Evolutionary conservation across 1,140 invertebrate species (phyloP), one percentile per base, ranked within the genome.

Genomic region (Drosophila kohkoa): DNA sequence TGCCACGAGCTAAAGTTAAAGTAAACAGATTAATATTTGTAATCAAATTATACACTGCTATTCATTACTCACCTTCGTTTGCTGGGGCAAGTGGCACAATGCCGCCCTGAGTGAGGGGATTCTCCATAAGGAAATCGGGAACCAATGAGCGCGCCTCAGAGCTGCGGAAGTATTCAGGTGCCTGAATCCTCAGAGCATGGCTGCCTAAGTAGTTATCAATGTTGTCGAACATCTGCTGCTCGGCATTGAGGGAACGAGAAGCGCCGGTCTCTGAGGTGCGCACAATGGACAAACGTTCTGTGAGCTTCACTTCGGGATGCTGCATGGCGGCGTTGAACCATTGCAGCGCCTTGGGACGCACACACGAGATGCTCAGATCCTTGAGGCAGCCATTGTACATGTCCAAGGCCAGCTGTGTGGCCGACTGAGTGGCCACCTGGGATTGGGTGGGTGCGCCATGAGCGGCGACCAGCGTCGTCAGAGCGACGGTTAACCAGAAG

Each of bases 341-440:
- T 51, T 94, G 93, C 69, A 97, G 89, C 11, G 96, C 94, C 92
- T 96, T 96, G 7, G 96, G 96, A 80, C 96, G 96, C 43, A 96
- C 95, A 92, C 96, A 97, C 58, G 93, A 93, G 54, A 94, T 92
- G 48, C 94, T 95, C 79, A 95, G 94, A 77, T 95, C 94, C 79
- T 94, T 94, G 10, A 96, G 82, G 81, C 95, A 96, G 91, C 94
- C 93, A 41, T 94, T 91, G 83, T 95, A 96, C 83, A 95, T 94
- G 75, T 95, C 95, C 60, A 92, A 92, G 8, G 94, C 92, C 79
- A 95, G 86, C 62, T 94, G 94, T 1, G 94, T 93, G 5, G 95
- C 95, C 25, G 94, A 94, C 54, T 75, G 69, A 25, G 20, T 25
- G 1, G 79, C 59, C 35, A 20, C 32, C 16, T 60, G 79, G 35